Evolutionary conservation across 2,113 vertebrate genomes (phyloP).

Genomic region (Leiothrix lutea): DNA sequence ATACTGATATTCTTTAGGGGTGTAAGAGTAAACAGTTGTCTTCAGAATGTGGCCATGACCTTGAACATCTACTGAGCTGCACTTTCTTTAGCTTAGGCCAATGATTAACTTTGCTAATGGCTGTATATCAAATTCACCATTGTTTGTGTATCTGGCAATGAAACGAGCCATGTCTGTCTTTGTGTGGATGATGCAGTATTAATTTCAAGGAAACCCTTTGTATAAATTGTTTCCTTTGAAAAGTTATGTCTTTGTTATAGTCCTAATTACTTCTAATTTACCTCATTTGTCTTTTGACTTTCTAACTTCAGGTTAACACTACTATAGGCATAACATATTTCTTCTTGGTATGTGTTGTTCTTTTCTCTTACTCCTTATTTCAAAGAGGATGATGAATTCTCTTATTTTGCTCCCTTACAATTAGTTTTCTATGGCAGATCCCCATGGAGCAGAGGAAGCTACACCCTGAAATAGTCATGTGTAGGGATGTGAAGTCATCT

Average conservation of each 20-base stretch:
- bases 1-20: background rate
- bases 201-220: slow-evolving; percentile 2
- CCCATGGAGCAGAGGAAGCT: background rate
- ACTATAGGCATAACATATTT: background rate
- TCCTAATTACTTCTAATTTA: background rate
- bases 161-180: background rate
- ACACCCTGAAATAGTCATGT: slow-evolving; percentile 11
- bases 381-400: background rate
- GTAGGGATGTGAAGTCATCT: background rate
- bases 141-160: background rate
- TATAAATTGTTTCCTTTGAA: slow-evolving; percentile 14
- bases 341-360: background rate
- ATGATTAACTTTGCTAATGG: slow-evolving; percentile 43
- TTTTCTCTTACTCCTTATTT: background rate
- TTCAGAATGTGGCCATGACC: slow-evolving; percentile 6
- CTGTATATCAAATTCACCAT: background rate
- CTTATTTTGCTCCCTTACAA: background rate
- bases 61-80: slow-evolving; percentile 1
- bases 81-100: background rate
- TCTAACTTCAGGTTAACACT: background rate
- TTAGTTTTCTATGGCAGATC: background rate
- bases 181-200: background rate
- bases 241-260: background rate
- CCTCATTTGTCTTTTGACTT: background rate
- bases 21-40: background rate